Base-by-base conservation (phyloP, 2,797 vertebrate species). In the Thunnus albacares region DNA sequence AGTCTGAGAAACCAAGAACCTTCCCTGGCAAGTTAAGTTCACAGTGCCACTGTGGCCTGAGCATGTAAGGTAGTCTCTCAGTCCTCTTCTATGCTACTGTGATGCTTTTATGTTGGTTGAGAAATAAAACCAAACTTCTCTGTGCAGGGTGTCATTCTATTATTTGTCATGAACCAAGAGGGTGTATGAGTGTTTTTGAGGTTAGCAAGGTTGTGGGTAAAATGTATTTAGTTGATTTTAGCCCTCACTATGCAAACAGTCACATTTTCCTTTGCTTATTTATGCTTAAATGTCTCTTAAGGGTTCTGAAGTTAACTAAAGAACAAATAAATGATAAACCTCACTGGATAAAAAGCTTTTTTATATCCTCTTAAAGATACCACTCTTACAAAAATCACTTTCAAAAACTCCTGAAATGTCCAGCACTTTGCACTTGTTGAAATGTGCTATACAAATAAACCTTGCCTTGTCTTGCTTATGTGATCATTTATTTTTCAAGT, bases 1-100 rank as follows among this genome's bases (percentile, higher is more conserved):
- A 89, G 75, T 83, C 52, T 65, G 81, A 83, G 80, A 86, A 89
- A 89, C 88, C 73, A 81, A 84, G 81, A 92, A 67, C 59, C 68
- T 64, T 77, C 83, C 76, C 62, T 83, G 71, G 82, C 77, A 82
- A 81, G 76, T 80, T 53, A 59, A 75, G 55, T 86, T 86, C 59
- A 60, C 62, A 80, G 63, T 76, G 63, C 74, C 15, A 11, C 64
- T 61, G 66, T 20, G 68, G 75, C 62, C 77, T 63, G 7, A 18
- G 67, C 38, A 5, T 35, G 65, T 69, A 56, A 73, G 73, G 51
- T 26, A 30, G 57, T 69, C 69, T 74, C 57, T 69, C 60, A 64
- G 55, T 58, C 66, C 58, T 43, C 58, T n/a, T 55, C 51, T 55
- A 6, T 35, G 45, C 53, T 43, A 10, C 62, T 30, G 20, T 57